Base-by-base conservation (phyloP, 2,797 vertebrate genomes). In the Oryzias dopingdopingensis region DNA sequence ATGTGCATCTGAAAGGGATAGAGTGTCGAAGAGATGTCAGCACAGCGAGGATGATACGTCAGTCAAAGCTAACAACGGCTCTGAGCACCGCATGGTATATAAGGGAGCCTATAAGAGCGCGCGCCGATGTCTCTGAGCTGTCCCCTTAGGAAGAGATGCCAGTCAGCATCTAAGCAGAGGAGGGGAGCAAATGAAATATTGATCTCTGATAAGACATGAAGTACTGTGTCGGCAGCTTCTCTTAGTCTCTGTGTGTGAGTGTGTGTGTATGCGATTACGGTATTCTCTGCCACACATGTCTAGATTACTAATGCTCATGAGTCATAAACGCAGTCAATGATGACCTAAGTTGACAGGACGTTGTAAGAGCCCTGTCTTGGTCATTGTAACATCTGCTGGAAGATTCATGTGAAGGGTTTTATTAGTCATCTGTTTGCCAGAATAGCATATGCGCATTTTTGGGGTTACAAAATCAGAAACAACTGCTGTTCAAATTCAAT, bases 121-220 rank as follows among this genome's bases (percentile, higher is more conserved):
- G 71, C 72, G 69, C 50, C 46, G 56, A 62, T 61, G 75, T 86
- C 81, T 81, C 81, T 82, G 70, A 85, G 84, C 70, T 65, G 74
- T 77, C 72, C 77, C 72, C 79, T 78, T 58, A 67, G 77, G 83
- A 84, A 20, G 56, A 52, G 56, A 77, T 61, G 83, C 72, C 78
- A 85, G 80, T 87, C 86, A 87, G 74, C 67, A 69, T 86, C 79
- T 59, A 72, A 69, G 72, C 66, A 69, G 69, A 62, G 63, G 64
- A 78, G 72, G 62, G 73, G 73, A 73, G 65, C 66, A 84, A 87
- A 87, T 89, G 76, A 87, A 89, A 85, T 87, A 90, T 89, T 90
- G 86, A 90, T 87, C 81, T 73, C 62, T 84, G 80, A 88, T 88
- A 74, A 78, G 70, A 81, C 77, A 70, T 77, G 76, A 84, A 85